Percentiles rank a stretch among this genome's conserved stretches.
Conservation (phyloP, 2,113 vertebrate genomes). For the Arizona elegans region DNA sequence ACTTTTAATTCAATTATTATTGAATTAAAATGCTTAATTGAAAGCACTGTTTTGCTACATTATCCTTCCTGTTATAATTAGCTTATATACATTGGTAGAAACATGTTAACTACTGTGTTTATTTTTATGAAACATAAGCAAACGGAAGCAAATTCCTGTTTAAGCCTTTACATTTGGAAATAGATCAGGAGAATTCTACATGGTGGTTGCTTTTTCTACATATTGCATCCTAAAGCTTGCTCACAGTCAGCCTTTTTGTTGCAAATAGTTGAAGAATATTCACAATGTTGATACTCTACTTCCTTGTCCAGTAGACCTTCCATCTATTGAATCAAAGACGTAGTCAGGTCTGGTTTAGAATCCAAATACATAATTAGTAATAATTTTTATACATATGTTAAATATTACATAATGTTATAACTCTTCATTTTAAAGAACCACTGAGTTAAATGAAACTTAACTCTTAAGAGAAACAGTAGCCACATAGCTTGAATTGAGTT, state of each 20-base stretch:
- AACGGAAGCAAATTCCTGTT: background rate
- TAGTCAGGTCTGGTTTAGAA: constrained; percentile 30
- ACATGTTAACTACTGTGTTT: background rate
- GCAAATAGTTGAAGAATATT: background rate
- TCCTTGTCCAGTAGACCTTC: background rate
- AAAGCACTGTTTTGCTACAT: constrained; percentile 17
- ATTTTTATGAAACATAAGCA: background rate
- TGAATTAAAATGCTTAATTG: constrained; percentile 59
- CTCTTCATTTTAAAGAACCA: background rate
- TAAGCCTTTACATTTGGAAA: background rate
- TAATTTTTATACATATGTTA: constrained; percentile 36
- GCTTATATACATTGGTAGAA: background rate
- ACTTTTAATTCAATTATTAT: constrained; percentile 64
- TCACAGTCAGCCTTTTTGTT: background rate
- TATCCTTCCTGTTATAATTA: background rate
- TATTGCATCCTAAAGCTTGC: background rate
- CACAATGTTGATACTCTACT: background rate
- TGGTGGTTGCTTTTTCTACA: background rate
- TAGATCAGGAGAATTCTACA: background rate
- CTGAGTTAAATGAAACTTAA: background rate
- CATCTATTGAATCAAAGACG: background rate
- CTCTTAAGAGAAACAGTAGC: background rate
- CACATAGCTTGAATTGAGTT: background rate
- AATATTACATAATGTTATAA: background rate
- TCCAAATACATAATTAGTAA: constrained; percentile 29